Evolutionary conservation across 1,140 invertebrate genomes (phyloP), one percentile per base, ranked within the genome.

Genomic region (Onthophagus taurus): DNA sequence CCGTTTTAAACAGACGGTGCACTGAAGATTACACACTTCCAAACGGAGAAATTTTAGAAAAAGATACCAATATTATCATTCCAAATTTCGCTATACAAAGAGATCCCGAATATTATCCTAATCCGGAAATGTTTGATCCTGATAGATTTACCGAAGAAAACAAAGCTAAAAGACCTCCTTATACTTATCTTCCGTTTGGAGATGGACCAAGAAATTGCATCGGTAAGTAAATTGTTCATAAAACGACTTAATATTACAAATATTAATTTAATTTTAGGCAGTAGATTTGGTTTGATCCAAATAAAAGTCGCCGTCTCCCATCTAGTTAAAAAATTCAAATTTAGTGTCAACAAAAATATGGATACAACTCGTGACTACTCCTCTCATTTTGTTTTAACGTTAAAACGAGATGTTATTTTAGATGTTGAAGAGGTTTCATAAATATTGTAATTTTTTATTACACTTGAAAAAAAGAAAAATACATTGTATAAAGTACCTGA

Each of bases 1-100:
- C 61, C 1, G 53, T 58, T 18, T 45, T 70, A 17, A 54, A 45
- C 36, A 51, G 70, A 31, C 45, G 47, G 13, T 63, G 63, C 24
- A 64, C 63, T 0, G 54, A 56, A 41, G 56, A 64, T 30, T n/a
- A n/a, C n/a, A n/a, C n/a, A n/a, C n/a, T n/a, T n/a, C n/a, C n/a
- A n/a, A n/a, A n/a, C n/a, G n/a, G n/a, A 26, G 23, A 7, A 6
- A 26, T 7, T 26, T 26, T 26, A 26, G 23, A 26, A 26, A n/a
- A 6, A 7, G 23, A n/a, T 7, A 26, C 23, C 6, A 7, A 6
- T 6, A n/a, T 26, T n/a, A 26, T 26, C 23, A 26, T 26, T 26
- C n/a, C 23, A 6, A n/a, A 6, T 26, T 26, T 26, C 23, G 6
- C 6, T 7, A 26, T n/a, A n/a, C n/a, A n/a, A n/a, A n/a, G n/a